phyloP scores from a whole-genome alignment of 1,140 invertebrate species.

The Eueides isabella region DNA sequence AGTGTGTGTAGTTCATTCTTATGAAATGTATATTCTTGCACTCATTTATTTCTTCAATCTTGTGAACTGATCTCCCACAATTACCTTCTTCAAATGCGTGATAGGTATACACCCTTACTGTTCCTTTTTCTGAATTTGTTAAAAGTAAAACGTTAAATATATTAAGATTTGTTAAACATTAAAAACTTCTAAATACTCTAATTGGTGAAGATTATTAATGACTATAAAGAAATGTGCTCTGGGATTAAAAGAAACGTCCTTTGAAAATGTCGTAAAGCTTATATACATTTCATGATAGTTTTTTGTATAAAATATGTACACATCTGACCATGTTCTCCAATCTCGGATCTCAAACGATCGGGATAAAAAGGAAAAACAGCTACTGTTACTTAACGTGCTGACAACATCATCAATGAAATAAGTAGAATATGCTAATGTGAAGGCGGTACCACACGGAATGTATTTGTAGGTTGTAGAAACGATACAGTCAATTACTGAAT shows the following conservation, averaged over 20 bases:
- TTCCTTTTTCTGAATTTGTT: background rate
- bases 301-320: slow-evolving; percentile 33
- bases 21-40: slow-evolving; percentile 22
- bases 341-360: slow-evolving; percentile 22
- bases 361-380: slow-evolving; percentile 19
- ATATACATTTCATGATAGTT: slow-evolving; percentile 16
- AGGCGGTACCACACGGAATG: slow-evolving; percentile 24
- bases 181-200: slow-evolving; percentile 30
- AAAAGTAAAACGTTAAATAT: slow-evolving; percentile 35
- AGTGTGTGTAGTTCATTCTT: slow-evolving; percentile 10
- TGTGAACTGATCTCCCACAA: slow-evolving; percentile 29
- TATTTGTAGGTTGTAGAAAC: slow-evolving; percentile 12
- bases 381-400: slow-evolving; percentile 20
- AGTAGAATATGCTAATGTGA: slow-evolving; percentile 28
- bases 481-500: slow-evolving; percentile 25
- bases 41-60: slow-evolving; percentile 19
- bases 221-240: slow-evolving; percentile 33
- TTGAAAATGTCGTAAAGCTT: slow-evolving; percentile 21
- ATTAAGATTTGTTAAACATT: slow-evolving; percentile 28
- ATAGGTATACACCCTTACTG: slow-evolving; percentile 32
- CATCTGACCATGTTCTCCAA: slow-evolving; percentile 16
- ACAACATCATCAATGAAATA: background rate
- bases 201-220: slow-evolving; percentile 25
- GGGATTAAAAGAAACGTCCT: slow-evolving; percentile 35
- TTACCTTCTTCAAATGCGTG: slow-evolving; percentile 29